phyloP scores from a whole-genome alignment of 1,140 invertebrate genomes.

The Lanistes nyassanus region DNA sequence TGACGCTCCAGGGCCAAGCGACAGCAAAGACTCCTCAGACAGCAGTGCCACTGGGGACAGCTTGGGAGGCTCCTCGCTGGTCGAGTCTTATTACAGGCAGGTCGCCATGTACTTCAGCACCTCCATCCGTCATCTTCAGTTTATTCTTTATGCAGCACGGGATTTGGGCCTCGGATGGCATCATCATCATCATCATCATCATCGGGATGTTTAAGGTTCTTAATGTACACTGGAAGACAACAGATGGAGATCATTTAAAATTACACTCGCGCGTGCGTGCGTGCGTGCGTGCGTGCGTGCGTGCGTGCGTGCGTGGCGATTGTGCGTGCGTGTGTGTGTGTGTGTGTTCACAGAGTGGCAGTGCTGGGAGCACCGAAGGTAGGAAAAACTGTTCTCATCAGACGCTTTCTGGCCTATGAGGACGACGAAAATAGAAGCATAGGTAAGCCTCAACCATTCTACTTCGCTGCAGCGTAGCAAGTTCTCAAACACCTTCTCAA shows the following conservation, averaged over 20 bases:
- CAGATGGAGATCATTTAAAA: neutral
- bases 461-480: neutral
- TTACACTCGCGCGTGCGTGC: neutral
- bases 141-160: neutral
- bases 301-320: slow-evolving; percentile 2
- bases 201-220: too few relatives aligned
- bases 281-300: slow-evolving; percentile 4
- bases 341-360: slow-evolving; percentile 73
- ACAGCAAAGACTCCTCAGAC: too few relatives aligned
- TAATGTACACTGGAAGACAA: neutral
- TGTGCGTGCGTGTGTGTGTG: neutral
- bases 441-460: neutral
- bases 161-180: neutral
- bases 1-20: too few relatives aligned
- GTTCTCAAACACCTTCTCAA: neutral
- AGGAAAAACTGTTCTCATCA: slow-evolving; percentile 86
- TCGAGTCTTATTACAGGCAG: too few relatives aligned
- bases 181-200: neutral
- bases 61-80: too few relatives aligned
- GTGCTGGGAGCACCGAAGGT: slow-evolving; percentile 86
- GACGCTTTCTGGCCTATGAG: slow-evolving; percentile 92
- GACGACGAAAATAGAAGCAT: slow-evolving; percentile 70
- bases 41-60: too few relatives aligned
- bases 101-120: neutral
- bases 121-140: neutral